phyloP scores from a whole-genome alignment of 2,888 invertebrate genomes.

The Patella depressa region DNA sequence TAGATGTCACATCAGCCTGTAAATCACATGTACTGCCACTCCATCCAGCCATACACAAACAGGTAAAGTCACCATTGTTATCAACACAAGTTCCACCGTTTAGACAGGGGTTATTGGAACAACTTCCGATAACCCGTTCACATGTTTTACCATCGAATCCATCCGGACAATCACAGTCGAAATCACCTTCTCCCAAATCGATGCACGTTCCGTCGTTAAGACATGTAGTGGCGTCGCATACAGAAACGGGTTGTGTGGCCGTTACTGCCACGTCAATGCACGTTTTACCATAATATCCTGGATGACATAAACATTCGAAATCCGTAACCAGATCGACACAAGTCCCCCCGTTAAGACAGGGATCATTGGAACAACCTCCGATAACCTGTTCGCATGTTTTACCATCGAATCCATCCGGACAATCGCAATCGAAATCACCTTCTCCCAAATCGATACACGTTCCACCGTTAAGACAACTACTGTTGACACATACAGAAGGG shows the following conservation, averaged over 20 bases:
- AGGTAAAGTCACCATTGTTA: slow-evolving; percentile 15
- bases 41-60: slow-evolving; percentile 16
- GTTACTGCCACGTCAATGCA: slow-evolving; percentile 30
- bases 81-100: slow-evolving; percentile 35
- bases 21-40: slow-evolving; percentile 11
- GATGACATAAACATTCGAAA: slow-evolving; percentile 34
- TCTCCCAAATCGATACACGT: slow-evolving; percentile 42
- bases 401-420: slow-evolving; percentile 90
- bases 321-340: slow-evolving; percentile 24
- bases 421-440: slow-evolving; percentile 74
- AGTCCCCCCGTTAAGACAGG: slow-evolving; percentile 34
- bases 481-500: slow-evolving; percentile 30
- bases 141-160: slow-evolving; percentile 92
- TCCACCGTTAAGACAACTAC: slow-evolving; percentile 45
- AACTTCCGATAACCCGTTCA: slow-evolving; percentile 86
- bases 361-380: slow-evolving; percentile 79
- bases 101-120: slow-evolving; percentile 68
- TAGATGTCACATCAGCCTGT: background rate
- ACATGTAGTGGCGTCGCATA: slow-evolving; percentile 45
- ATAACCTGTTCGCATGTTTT: slow-evolving; percentile 86
- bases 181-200: slow-evolving; percentile 30
- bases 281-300: slow-evolving; percentile 35
- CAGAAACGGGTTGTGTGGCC: slow-evolving; percentile 24
- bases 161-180: slow-evolving; percentile 80
- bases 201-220: slow-evolving; percentile 45